Conservation (phyloP, 2,797 vertebrate species). For the Epinephelus awoara region DNA sequence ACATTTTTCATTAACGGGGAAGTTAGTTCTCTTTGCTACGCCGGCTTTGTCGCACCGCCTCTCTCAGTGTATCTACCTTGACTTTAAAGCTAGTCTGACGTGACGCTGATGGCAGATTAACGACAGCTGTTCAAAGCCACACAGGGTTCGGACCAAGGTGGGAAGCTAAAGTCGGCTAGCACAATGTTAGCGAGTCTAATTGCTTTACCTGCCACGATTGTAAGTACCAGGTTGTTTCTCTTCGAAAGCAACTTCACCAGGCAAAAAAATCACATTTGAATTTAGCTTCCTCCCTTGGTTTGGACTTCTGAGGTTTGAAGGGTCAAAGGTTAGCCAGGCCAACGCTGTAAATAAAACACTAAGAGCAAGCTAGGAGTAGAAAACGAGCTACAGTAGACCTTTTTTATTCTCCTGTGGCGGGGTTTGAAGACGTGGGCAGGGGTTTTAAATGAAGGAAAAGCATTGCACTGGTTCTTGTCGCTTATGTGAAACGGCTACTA, state of each 20-base stretch:
- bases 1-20: slow-evolving; percentile 42
- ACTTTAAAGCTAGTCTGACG: slow-evolving; percentile 42
- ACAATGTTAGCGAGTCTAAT: slow-evolving; percentile 7
- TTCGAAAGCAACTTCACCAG: background rate
- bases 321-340: slow-evolving; percentile 58
- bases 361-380: slow-evolving; percentile 56
- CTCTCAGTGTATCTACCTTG: slow-evolving; percentile 45
- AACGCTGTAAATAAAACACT: slow-evolving; percentile 73
- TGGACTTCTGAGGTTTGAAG: slow-evolving; percentile 30
- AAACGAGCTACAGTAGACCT: slow-evolving; percentile 36
- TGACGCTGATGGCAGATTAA: slow-evolving; percentile 45
- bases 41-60: slow-evolving; percentile 40
- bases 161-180: slow-evolving; percentile 32
- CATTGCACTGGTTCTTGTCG: slow-evolving; percentile 80
- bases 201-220: background rate
- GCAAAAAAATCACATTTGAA: slow-evolving; percentile 29
- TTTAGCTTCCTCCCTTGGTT: slow-evolving; percentile 56
- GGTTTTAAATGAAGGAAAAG: slow-evolving; percentile 71
- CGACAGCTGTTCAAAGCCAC: slow-evolving; percentile 22
- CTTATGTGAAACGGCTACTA: slow-evolving; percentile 63
- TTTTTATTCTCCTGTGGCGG: slow-evolving; percentile 46
- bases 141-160: slow-evolving; percentile 20
- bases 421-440: slow-evolving; percentile 36
- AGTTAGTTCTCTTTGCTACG: slow-evolving; percentile 39
- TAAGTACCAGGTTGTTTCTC: slow-evolving; percentile 12